phyloP scores from a whole-genome alignment of 2,888 invertebrate genomes.

The Malacosoma neustria region DNA sequence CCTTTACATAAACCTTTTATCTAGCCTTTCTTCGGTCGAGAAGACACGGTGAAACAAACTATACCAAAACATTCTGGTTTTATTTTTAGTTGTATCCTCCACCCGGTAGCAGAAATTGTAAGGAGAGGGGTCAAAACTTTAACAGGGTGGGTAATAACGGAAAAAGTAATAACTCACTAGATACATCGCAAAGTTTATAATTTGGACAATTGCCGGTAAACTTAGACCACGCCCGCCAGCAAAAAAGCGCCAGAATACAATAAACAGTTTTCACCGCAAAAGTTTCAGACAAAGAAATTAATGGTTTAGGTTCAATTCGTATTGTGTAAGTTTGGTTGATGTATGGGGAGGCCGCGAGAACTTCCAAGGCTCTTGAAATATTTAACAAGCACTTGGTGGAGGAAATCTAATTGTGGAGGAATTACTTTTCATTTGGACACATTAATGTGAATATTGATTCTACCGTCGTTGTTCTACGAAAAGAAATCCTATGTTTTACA shows the following conservation, averaged over 20 bases:
- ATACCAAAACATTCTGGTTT: too few species aligned
- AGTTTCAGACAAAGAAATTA: constrained; percentile 11
- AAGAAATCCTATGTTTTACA: too few species aligned
- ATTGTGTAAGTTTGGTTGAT: constrained; percentile 4
- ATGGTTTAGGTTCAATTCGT: constrained; percentile 4
- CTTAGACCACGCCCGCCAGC: constrained; percentile 12
- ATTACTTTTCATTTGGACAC: neutral
- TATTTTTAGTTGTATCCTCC: too few species aligned
- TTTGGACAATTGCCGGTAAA: constrained; percentile 6
- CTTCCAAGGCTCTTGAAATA: neutral
- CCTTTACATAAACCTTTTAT: too few species aligned
- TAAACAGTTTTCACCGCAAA: constrained; percentile 18
- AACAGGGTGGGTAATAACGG: too few species aligned
- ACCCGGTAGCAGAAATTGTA: too few species aligned
- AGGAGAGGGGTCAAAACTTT: too few species aligned
- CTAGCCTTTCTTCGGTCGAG: too few species aligned
- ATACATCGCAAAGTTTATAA: neutral
- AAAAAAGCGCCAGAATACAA: constrained; percentile 18
- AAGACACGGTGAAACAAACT: too few species aligned
- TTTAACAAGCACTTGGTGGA: neutral
- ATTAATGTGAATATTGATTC: too few species aligned
- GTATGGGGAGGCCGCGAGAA: constrained; percentile 1
- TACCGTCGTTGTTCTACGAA: too few species aligned
- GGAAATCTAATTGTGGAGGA: neutral
- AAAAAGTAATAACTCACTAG: too few species aligned